Percentiles rank a stretch among this genome's conserved stretches.
These are phyloP conservation scores for Digitonthophagus gazella DNA, from an alignment of 2,888 invertebrate genomes.

Conservation along the genomic window DNA sequence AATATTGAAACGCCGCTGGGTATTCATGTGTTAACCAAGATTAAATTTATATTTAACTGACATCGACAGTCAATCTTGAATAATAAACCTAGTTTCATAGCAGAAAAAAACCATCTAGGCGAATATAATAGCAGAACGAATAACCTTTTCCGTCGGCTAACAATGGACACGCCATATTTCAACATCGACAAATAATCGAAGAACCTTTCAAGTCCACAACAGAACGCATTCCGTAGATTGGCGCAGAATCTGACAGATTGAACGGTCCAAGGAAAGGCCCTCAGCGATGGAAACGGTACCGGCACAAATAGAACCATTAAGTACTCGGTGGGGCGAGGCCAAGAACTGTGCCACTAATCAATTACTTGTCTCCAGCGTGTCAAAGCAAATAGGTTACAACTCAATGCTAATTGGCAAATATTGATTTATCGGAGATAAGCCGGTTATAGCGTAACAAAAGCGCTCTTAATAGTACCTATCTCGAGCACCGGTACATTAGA, in stretches of 20 bases:
- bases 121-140: background rate
- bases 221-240: background rate
- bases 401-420: constrained; percentile 28
- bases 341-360: constrained; percentile 25
- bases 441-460: constrained; percentile 3
- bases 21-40: too few relatives aligned
- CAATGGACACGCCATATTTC: background rate
- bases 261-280: constrained; percentile 1
- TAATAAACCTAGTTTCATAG: background rate
- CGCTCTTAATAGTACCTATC: background rate
- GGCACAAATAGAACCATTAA: constrained; percentile 7
- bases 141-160: background rate
- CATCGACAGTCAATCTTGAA: too few relatives aligned
- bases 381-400: constrained; percentile 27
- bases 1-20: too few relatives aligned
- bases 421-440: constrained; percentile 21
- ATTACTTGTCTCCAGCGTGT: constrained; percentile 27
- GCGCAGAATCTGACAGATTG: background rate
- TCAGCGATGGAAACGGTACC: background rate
- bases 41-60: too few relatives aligned
- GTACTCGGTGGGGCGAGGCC: constrained; percentile 5
- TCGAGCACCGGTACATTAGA: too few relatives aligned
- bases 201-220: background rate
- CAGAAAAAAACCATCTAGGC: background rate
- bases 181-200: background rate